Base-by-base conservation (phyloP, 2,113 vertebrate species). In the Amphiprion percula region DNA sequence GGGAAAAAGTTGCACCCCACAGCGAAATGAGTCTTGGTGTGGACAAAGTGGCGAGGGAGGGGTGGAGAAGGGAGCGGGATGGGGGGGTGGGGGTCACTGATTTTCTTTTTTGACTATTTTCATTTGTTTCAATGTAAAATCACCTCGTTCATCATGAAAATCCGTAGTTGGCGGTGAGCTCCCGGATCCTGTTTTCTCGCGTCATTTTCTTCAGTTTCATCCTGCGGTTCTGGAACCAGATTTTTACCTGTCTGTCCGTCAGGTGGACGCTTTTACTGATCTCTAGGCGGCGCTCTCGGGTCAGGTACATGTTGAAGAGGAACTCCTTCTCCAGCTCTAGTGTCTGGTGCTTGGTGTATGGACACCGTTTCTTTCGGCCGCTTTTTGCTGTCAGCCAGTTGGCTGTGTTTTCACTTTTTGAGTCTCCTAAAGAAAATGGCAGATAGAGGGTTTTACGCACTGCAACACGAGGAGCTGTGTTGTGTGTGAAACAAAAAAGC, bases 171-270 rank as follows among this genome's bases (percentile, higher is more conserved):
- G 97, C 96, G 91, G 98, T 98, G 90, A 99, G 96, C 94, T 99
- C 97, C 75, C 98, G 97, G 90, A 99, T 98, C 84, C 98, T 92
- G 91, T 98, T 98, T 81, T 99, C 98, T 86, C 98, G 93, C 90
- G 98, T 99, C 98, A 99, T 99, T 96, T 99, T 99, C 97, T 99
- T 99, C 92, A 99, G 95, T 96, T 99, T 99, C 98, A 99, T 99
- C 85, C 98, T 96, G 91, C 98, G 98, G 93, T 99, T 99, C 94
- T 99, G 98, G 95, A 99, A 99, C 98, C 98, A 99, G 94, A 99
- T 99, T 93, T 99, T 99, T 61, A 99, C 98, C 95, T 99, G 98
- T 96, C 98, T 97, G 96, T 99, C 98, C 86, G 97, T 98, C 94
- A 99, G 97, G 94, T 99, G 97, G 94, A 99, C 98, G 82, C 97